Conservation (phyloP, 2,113 vertebrate genomes). For the Triplophysa siluroides region DNA sequence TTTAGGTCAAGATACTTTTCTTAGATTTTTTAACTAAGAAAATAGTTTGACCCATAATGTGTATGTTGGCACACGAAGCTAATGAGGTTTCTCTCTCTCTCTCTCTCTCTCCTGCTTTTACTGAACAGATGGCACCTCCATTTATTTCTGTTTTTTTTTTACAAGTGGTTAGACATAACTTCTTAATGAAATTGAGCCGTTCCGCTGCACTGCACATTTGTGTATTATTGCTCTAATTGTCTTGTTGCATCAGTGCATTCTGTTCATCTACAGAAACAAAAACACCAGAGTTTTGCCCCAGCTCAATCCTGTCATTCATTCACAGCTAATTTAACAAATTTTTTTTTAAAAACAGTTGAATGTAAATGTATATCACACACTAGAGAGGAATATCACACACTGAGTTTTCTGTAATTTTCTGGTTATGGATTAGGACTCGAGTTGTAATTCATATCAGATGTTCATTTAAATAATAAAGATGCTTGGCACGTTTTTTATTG, state of each 20-base stretch:
- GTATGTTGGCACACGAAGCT: slow-evolving; percentile 17
- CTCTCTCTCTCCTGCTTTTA: neutral
- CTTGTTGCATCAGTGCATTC: slow-evolving; percentile 16
- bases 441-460: slow-evolving; percentile 8
- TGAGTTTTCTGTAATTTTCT: neutral
- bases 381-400: slow-evolving; percentile 1
- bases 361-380: neutral
- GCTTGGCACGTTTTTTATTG: neutral
- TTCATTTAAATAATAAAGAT: neutral
- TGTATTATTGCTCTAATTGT: slow-evolving; percentile 22
- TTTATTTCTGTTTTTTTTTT: slow-evolving; percentile 50
- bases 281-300: slow-evolving; percentile 33
- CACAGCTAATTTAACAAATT: neutral
- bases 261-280: slow-evolving; percentile 41
- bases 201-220: slow-evolving; percentile 37
- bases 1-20: neutral
- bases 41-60: neutral
- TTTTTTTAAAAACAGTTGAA: too few relatives aligned
- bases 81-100: slow-evolving; percentile 9
- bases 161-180: slow-evolving; percentile 56
- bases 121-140: slow-evolving; percentile 58
- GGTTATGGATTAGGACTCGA: slow-evolving; percentile 7
- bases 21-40: too few relatives aligned
- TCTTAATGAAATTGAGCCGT: slow-evolving; percentile 53
- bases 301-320: neutral